Base-by-base conservation (phyloP, 2,888 invertebrate species). In the Rhagophthalmus giganteus region DNA sequence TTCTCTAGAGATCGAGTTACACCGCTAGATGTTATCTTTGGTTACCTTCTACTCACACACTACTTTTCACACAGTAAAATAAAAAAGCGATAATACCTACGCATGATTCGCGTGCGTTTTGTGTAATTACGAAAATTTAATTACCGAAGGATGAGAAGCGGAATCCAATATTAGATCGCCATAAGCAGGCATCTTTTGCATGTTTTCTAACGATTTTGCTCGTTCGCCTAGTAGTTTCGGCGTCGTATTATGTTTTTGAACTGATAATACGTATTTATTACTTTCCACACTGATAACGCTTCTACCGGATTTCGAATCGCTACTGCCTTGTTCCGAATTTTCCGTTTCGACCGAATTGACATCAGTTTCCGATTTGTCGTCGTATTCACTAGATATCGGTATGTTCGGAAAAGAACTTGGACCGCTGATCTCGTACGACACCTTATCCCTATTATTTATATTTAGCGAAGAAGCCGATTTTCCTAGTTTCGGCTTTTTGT, bases 151-250 rank as follows among this genome's bases (percentile, higher is more conserved):
- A n/a, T n/a, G n/a, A n/a, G n/a, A n/a, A n/a, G 62, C 28, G 8
- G 66, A 53, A 52, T 73, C 73, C 54, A 73, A 51, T 50, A 73
- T 70, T 30, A 75, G 63, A 55, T 74, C 74, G 28, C 74, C 74
- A 57, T 72, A 74, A 38, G 72, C 73, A 15, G 74, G 71, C 74
- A 74, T 75, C 49, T 65, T 63, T 57, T 68, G 64, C 39, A 73
- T 57, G 57, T 67, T 63, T 53, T 73, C 73, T 44, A 72, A 60
- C 20, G 71, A 72, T 60, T 70, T 69, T 27, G 71, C 65, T 35
- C 68, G 62, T 53, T 65, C 64, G 9, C 31, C 28, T n/a, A n/a
- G n/a, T 12, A 24, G 6, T 32, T 14, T 35, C 8, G 30, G 15
- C n/a, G 28, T 24, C 10, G 27, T n/a, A 13, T 30, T 26, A 51